A percentile compares a stretch with the other conserved stretches of the same genome.
phyloP scores from a whole-genome alignment of 1,140 invertebrate species.

The Eueides isabella region DNA sequence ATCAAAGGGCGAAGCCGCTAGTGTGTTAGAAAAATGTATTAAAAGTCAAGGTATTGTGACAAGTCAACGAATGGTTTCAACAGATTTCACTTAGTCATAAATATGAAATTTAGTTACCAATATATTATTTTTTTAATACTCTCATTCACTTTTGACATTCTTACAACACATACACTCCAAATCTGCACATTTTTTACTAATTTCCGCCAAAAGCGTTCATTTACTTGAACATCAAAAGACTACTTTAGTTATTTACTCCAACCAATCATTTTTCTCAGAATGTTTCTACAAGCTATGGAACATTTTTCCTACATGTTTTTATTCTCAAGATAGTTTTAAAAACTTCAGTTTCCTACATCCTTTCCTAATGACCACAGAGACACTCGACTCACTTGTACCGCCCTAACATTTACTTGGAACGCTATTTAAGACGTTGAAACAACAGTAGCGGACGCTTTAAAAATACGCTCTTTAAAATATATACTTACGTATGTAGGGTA shows the following conservation, averaged over 20 bases:
- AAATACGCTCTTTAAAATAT: constrained; percentile 7
- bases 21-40: too few relatives aligned
- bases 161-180: too few relatives aligned
- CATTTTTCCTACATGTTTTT: not conserved
- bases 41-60: too few relatives aligned
- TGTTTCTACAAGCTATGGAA: not conserved
- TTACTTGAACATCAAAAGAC: not conserved
- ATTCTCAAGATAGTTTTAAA: constrained; percentile 7
- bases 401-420: constrained; percentile 39
- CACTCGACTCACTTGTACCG: constrained; percentile 30
- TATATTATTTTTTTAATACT: too few relatives aligned
- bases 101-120: too few relatives aligned
- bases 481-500: not conserved
- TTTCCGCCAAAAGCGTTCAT: not conserved
- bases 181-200: too few relatives aligned
- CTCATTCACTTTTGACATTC: too few relatives aligned
- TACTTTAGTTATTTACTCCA: not conserved
- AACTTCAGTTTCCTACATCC: constrained; percentile 1
- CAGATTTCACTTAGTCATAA: too few relatives aligned
- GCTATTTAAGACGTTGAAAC: constrained; percentile 34
- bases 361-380: constrained; percentile 45
- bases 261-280: not conserved
- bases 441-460: constrained; percentile 14
- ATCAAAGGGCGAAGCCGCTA: too few relatives aligned
- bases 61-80: too few relatives aligned